Percentiles rank a stretch among this genome's conserved stretches.
phyloP scores from a whole-genome alignment of 2,888 invertebrate species.

The Axea sp. region DNA sequence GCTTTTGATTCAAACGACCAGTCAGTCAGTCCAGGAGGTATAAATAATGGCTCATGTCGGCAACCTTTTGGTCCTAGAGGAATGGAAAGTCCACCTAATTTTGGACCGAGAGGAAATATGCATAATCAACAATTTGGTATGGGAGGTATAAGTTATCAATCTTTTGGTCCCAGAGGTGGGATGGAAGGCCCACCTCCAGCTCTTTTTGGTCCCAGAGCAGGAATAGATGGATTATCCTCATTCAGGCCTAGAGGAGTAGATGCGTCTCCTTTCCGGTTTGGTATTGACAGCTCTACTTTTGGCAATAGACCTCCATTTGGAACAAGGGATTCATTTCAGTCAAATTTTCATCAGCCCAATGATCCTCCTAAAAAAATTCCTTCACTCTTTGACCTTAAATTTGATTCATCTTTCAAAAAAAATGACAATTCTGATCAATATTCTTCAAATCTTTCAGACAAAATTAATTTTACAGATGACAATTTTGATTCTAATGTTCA shows the following conservation, averaged over 20 bases:
- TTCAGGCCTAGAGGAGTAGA: too few relatives aligned
- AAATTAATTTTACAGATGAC: neutral
- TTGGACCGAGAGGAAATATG: constrained; percentile 55
- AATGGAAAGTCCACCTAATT: constrained; percentile 30
- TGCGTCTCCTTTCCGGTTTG: too few relatives aligned
- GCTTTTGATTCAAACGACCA: too few relatives aligned
- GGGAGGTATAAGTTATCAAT: too few relatives aligned
- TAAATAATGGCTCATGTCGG: constrained; percentile 12
- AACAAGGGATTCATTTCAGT: constrained; percentile 12
- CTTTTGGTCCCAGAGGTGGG: too few relatives aligned
- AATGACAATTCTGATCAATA: constrained; percentile 2
- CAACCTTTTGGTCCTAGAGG: constrained; percentile 47
- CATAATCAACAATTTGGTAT: constrained; percentile 44
- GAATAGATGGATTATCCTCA: too few relatives aligned
- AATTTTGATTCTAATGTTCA: constrained; percentile 11
- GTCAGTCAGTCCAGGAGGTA: constrained; percentile 45
- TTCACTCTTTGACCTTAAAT: constrained; percentile 65
- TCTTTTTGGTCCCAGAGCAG: too few relatives aligned
- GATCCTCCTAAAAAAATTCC: constrained; percentile 58
- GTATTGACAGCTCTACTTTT: too few relatives aligned
- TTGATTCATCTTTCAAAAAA: constrained; percentile 58
- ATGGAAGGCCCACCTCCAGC: too few relatives aligned
- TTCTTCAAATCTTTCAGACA: neutral
- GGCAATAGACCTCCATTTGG: neutral
- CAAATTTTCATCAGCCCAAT: constrained; percentile 33